Evolutionary conservation across 2,888 invertebrate species (phyloP).

Genomic region (Notodonta ziczac): DNA sequence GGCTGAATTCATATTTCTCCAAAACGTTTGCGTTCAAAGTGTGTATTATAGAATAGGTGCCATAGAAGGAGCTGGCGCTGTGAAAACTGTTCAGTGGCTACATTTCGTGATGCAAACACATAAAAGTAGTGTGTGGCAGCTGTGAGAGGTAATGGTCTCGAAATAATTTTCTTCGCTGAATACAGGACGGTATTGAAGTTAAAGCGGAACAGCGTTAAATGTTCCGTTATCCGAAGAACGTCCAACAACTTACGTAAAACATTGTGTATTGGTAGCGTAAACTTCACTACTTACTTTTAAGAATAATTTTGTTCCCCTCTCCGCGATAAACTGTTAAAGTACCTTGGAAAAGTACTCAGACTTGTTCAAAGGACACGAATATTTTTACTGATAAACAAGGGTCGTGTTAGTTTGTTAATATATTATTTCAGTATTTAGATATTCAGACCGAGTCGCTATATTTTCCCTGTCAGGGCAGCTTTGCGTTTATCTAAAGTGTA

Average conservation of each 20-base stretch:
- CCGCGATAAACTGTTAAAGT: no score
- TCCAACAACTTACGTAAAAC: constrained; percentile 33
- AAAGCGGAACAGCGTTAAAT: constrained; percentile 53
- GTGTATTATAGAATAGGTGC: not conserved
- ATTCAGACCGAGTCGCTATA: no score
- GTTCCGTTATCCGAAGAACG: constrained; percentile 52
- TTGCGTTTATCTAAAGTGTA: not conserved
- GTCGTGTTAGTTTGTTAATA: no score
- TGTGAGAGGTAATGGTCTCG: constrained; percentile 69
- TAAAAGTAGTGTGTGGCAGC: constrained; percentile 61
- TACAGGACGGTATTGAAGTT: constrained; percentile 61
- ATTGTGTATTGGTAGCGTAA: constrained; percentile 11
- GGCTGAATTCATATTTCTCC: not conserved
- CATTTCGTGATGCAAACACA: constrained; percentile 50
- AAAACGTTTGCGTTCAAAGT: not conserved
- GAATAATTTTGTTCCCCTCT: not conserved
- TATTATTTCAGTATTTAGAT: no score
- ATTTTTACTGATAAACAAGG: no score
- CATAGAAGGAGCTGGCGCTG: constrained; percentile 5
- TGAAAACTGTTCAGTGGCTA: constrained; percentile 31
- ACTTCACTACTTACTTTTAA: not conserved
- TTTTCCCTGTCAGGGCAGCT: no score
- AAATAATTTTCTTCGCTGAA: constrained; percentile 65
- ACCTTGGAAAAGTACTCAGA: no score
- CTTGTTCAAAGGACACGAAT: no score